These are phyloP conservation scores for Sipha maydis DNA, from an alignment of 2,888 invertebrate genomes.

Conservation along the genomic window DNA sequence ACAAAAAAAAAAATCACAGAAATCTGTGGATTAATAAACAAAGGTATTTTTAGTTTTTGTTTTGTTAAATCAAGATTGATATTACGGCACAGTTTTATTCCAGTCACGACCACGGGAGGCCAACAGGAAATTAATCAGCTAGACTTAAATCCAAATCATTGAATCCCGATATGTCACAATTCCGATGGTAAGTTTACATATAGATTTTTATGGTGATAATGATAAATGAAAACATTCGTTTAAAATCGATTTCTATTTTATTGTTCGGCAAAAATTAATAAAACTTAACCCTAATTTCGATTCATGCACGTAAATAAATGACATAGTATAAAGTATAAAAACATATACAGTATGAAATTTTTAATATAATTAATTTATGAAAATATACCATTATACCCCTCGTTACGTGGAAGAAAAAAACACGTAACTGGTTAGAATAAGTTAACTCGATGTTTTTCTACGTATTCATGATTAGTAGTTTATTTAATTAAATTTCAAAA, in stretches of 20 bases:
- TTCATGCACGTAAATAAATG: not conserved
- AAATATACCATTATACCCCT: not conserved
- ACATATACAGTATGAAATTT: not conserved
- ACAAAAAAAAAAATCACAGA: not conserved
- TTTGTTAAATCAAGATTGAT: not conserved
- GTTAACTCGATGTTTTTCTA: constrained; percentile 20
- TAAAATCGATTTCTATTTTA: not conserved
- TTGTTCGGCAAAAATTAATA: not conserved
- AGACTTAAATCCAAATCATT: constrained; percentile 16
- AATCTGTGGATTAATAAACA: not conserved
- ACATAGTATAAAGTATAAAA: not conserved
- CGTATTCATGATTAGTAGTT: constrained; percentile 23
- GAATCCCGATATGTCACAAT: not conserved
- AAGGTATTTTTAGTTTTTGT: not conserved
- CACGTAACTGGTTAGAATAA: constrained; percentile 10
- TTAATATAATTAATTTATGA: not conserved
- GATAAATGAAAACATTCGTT: not conserved
- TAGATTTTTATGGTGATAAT: not conserved
- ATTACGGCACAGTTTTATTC: not conserved
- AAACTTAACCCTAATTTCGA: not conserved
- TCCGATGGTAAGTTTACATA: not conserved
- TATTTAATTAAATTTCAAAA: constrained; percentile 47
- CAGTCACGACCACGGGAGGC: not conserved
- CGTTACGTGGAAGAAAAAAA: not conserved
- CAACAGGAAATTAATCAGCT: constrained; percentile 20